Base-by-base conservation (phyloP, 2,888 invertebrate species). In the Eilema griseolum region DNA sequence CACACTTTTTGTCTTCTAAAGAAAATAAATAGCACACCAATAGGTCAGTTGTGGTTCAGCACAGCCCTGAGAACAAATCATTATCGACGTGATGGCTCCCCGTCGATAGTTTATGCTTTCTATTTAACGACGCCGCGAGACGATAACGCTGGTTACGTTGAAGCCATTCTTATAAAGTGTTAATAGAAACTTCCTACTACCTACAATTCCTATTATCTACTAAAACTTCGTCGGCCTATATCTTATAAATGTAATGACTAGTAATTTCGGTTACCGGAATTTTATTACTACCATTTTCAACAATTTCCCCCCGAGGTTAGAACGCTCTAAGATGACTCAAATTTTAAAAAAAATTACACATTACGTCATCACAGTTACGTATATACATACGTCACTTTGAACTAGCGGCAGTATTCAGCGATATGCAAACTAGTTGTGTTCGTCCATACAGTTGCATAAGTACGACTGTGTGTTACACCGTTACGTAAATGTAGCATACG, bases 11-110 rank as follows among this genome's bases (percentile, higher is more conserved):
- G 16, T 41, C 16, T 16, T 41, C 3, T 1, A 33, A 10, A 7
- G 14, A 62, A 63, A 46, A 63, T 16, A 59, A 41, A 3, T 14
- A 59, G 16, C 7, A 20, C 7, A 20, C 20, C 7, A 46, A 46
- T 16, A 46, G 46, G 5, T 20, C 20, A 46, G 46, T 46, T 57
- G 24, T 57, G 23, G 33, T 31, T 66, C 16, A 71, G 66, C 77
- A n/a, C 85, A 87, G 33, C 87, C 87, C 87, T 87, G 70, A 33
- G 61, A 33, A 37, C 67, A 78, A 75, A 84, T 86, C 86, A 87
- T 87, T 87, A 87, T 85, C 70, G 82, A 77, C 66, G 68, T 80
- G 79, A 83, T 80, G 80, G 78, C 79, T 81, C 67, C 67, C 66
- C 20, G 76, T 78, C 85, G 82, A 86, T 86, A 86, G 87, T 85